Evolutionary conservation across 2,797 vertebrate species (phyloP), one percentile per base, ranked within the genome.

Genomic region (Pseudochromis fuscus): DNA sequence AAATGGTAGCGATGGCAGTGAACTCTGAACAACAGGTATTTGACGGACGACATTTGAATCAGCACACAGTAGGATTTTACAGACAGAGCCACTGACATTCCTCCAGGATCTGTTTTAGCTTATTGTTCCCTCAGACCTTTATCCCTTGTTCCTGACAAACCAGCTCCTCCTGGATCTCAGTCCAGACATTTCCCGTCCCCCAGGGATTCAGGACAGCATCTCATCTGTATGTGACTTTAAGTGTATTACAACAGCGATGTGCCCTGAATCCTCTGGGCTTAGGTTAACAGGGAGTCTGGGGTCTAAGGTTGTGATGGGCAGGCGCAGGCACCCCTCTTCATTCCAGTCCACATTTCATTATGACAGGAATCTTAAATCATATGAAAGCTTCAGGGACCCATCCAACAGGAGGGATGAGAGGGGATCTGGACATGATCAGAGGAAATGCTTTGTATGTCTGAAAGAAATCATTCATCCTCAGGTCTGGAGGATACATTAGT

Each of bases 161-260:
- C 55, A 63, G 67, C 74, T 88, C 75, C 70, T 75, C 56, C 56
- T 86, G 85, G 80, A 85, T 84, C 75, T 63, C 48, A 73, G 75
- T 82, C 68, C 78, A 91, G 87, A 88, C 82, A 75, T 88, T 88
- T 90, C 84, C 83, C 75, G 69, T 72, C 75, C 69, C 62, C 55
- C 35, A 42, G 74, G 67, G 61, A 67, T 56, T 64, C 81, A 49
- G 59, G 27, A 57, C 68, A 67, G 35, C 62, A 68, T 87, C 56
- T 79, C 69, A 65, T 89, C 72, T 83, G 69, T 69, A 10, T 73
- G 73, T 33, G 72, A 78, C 51, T 59, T 62, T 74, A 42, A 25
- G 42, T 79, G 62, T 72, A 68, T 82, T 79, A 69, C 57, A 77
- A 33, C 1, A 31, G 72, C 1, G 24, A 59, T 61, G 69, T 69